Evolutionary conservation across 2,797 vertebrate species (phyloP).

Genomic region (Myotis myotis): DNA sequence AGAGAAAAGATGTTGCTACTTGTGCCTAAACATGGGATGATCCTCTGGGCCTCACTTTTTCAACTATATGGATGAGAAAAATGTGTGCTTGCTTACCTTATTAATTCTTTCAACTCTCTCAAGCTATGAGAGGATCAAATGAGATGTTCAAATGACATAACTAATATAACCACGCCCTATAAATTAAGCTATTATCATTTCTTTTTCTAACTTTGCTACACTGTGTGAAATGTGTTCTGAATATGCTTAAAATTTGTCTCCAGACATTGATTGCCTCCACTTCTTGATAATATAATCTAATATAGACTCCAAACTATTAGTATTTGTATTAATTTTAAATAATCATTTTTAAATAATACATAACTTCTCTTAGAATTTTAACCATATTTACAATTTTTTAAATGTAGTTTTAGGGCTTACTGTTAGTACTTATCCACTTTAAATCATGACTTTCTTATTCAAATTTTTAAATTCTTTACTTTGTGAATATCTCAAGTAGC

Average conservation of each 20-base stretch:
- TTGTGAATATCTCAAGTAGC: neutral
- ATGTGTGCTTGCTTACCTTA: neutral
- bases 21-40: neutral
- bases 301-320: neutral
- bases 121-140: neutral
- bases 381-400: neutral
- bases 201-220: neutral
- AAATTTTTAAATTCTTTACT: constrained; percentile 25
- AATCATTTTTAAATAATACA: neutral
- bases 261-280: neutral
- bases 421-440: neutral
- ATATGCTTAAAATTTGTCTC: neutral
- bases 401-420: neutral
- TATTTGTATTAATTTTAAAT: constrained; percentile 25
- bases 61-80: neutral
- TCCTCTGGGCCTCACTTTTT: neutral
- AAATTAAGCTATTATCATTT: neutral
- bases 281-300: neutral
- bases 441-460: neutral
- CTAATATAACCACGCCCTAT: neutral
- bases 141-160: neutral
- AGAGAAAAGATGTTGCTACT: neutral
- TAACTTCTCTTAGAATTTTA: neutral
- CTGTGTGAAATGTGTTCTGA: neutral
- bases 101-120: neutral